Evolutionary conservation across 2,113 vertebrate species (phyloP).

Genomic region (Gorsachius goisagi): DNA sequence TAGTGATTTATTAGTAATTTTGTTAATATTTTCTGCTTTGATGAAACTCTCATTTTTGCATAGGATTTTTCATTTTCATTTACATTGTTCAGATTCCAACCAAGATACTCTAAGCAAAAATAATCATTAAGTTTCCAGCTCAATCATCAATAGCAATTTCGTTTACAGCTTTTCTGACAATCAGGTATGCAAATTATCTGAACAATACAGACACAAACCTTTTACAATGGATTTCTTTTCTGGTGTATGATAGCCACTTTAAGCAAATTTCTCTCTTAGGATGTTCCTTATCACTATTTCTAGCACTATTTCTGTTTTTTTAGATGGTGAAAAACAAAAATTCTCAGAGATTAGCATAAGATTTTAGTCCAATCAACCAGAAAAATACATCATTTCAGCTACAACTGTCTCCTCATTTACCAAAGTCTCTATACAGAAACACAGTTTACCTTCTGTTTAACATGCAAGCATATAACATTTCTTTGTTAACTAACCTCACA

Average conservation of each 20-base stretch:
- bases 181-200: neutral
- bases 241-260: neutral
- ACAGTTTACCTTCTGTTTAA: neutral
- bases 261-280: neutral
- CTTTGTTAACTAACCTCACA: neutral
- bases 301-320: neutral
- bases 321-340: neutral
- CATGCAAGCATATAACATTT: neutral
- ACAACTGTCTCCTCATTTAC: neutral
- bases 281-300: neutral
- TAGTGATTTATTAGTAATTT: neutral
- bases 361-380: neutral
- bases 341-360: neutral
- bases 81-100: neutral
- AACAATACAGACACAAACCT: accelerated
- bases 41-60: neutral
- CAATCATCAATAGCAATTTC: neutral
- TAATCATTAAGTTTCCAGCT: neutral
- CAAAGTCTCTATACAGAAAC: neutral
- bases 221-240: neutral
- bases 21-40: neutral
- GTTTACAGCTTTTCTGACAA: neutral
- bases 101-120: neutral
- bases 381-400: neutral
- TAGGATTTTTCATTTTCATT: neutral